Evolutionary conservation across 2,113 vertebrate species (phyloP), one percentile per base, ranked within the genome.

Genomic region (Echinops telfairi): DNA sequence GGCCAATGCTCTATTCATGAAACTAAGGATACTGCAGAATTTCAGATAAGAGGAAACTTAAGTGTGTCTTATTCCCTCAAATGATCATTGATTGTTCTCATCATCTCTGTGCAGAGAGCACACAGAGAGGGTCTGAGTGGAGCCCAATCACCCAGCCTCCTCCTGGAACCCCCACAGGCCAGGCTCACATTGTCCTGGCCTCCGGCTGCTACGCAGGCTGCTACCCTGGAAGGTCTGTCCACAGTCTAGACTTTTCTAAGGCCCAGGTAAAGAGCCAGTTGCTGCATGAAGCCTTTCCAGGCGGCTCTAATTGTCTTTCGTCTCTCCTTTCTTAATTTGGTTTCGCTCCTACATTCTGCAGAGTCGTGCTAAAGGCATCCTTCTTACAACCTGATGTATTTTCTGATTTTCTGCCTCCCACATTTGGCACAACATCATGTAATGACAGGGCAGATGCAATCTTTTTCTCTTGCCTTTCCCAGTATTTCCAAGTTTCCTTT

Each of bases 81-180:
- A 96, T 93, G 86, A 93, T 80, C 89, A 64, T 12, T 96, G 94
- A 96, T 86, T 97, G 92, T 84, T 95, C 83, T 91, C 94, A 94
- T 94, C 92, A 93, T 83, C 83, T 92, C 92, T 36, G 71, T 76
- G 53, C 58, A 77, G 64, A 86, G 80, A 4, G 0, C 86, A 86
- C 57, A 64, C 73, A 81, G 91, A 96, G n/a, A n/a, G 86, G 87
- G 90, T 84, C 84, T 91, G 81, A 95, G 89, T 87, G 89, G 91
- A 96, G 57, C 57, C 86, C 91, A 95, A 82, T 96, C 95, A 92
- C 68, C 73, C 62, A 60, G 93, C 73, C 92, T 79, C 90, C n/a
- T 87, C 36, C 81, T 2, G 1, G 14, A 25, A 79, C 20, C 40
- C 78, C 40, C 23, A 15, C 36, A 17, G 64, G 40, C 78, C 85